Conservation (phyloP, 2,888 invertebrate genomes). For the Drosophila subsilvestris region DNA sequence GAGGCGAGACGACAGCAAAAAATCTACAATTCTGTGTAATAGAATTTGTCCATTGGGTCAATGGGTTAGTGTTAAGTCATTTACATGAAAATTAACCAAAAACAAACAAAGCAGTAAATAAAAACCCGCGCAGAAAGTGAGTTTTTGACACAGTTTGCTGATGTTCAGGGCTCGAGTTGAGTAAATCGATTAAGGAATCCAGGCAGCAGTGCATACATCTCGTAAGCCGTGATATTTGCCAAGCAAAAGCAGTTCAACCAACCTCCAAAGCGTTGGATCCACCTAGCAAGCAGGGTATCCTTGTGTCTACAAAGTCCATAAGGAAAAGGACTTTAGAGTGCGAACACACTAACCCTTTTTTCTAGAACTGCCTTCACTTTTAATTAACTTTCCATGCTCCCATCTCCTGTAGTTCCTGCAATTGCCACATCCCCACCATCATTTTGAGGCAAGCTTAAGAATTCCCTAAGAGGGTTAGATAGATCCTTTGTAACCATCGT, state of each 20-base stretch:
- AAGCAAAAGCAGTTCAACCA: too few relatives aligned
- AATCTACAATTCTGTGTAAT: constrained; percentile 52
- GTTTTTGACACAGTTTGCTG: constrained; percentile 42
- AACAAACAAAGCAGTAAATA: constrained; percentile 7
- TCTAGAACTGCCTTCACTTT: neutral
- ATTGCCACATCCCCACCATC: neutral
- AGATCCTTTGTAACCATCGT: neutral
- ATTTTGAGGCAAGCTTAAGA: neutral
- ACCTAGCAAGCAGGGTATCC: too few relatives aligned
- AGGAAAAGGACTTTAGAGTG: neutral
- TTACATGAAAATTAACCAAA: constrained; percentile 70
- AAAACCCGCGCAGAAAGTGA: constrained; percentile 15
- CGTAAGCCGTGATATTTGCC: too few relatives aligned
- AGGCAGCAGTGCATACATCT: too few relatives aligned
- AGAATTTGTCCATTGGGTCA: constrained; percentile 79
- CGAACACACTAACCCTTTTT: neutral
- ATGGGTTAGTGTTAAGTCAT: constrained; percentile 80
- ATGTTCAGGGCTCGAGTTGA: constrained; percentile 7
- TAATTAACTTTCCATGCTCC: neutral
- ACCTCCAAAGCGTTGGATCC: too few relatives aligned
- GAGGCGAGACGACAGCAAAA: constrained; percentile 34
- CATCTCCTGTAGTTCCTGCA: neutral
- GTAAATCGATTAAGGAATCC: constrained; percentile 20
- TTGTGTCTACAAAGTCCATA: too few relatives aligned
- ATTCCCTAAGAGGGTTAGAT: neutral